Evolutionary conservation across 2,113 vertebrate genomes (phyloP).

Genomic region (Gambusia holbrooki): DNA sequence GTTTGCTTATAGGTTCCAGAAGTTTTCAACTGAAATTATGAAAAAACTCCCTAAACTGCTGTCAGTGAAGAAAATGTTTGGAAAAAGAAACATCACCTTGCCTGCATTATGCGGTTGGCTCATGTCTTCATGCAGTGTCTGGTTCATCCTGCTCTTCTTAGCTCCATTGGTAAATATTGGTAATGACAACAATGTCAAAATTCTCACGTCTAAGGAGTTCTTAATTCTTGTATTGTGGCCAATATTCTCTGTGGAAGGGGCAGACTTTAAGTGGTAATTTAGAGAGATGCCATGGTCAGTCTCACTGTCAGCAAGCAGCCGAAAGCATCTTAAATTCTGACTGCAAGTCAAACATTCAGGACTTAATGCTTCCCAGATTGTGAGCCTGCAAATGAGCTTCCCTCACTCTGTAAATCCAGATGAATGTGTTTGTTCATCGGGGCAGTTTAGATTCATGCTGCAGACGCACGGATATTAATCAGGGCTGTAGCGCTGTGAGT

Average conservation of each 20-base stretch:
- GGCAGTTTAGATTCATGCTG: slow-evolving; percentile 8
- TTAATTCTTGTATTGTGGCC: slow-evolving; percentile 21
- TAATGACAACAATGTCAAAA: slow-evolving; percentile 16
- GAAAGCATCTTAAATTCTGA: slow-evolving; percentile 37
- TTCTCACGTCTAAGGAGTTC: slow-evolving; percentile 36
- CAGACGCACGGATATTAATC: slow-evolving; percentile 10
- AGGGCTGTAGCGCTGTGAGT: slow-evolving; percentile 3
- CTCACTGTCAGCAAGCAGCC: slow-evolving; percentile 43
- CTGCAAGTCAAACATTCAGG: slow-evolving; percentile 25
- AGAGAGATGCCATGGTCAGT: slow-evolving; percentile 27
- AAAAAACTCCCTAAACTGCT: not conserved
- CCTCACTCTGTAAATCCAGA: slow-evolving; percentile 25
- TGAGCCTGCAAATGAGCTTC: slow-evolving; percentile 29
- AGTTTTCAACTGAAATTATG: slow-evolving; percentile 4
- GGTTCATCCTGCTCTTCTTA: slow-evolving; percentile 30
- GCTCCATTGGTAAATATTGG: slow-evolving; percentile 27
- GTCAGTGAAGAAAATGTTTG: not conserved
- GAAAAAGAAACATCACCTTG: slow-evolving; percentile 1
- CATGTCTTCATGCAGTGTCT: slow-evolving; percentile 27
- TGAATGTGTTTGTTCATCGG: slow-evolving; percentile 27
- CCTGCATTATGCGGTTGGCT: slow-evolving; percentile 3
- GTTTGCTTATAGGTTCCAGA: not conserved
- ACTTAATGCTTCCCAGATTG: slow-evolving; percentile 60
- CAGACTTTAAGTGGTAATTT: slow-evolving; percentile 6
- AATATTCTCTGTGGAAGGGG: slow-evolving; percentile 26